Percentiles rank a stretch among this genome's conserved stretches.
phyloP scores from a whole-genome alignment of 2,113 vertebrate genomes.

The Ptychochromis oligacanthus region DNA sequence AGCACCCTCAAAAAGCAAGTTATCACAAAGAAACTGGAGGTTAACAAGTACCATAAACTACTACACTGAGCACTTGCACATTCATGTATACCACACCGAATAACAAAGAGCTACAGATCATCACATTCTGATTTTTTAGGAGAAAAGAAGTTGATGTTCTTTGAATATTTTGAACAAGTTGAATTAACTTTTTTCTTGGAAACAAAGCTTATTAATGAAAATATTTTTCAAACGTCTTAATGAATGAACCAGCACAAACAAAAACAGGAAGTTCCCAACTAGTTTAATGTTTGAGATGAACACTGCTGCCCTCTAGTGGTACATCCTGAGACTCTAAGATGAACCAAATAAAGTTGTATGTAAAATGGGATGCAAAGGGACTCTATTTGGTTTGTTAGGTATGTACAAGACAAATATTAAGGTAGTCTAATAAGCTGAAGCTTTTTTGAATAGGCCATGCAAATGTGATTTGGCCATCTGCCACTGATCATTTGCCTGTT shows the following conservation, averaged over 20 bases:
- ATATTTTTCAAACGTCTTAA: not conserved
- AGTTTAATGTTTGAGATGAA: not conserved
- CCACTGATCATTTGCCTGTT: not conserved
- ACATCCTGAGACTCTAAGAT: not conserved
- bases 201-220: not conserved
- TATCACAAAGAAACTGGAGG: too few relatives aligned
- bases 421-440: not conserved
- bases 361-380: too few relatives aligned
- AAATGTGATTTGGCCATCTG: not conserved
- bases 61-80: too few relatives aligned
- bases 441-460: not conserved
- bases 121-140: not conserved
- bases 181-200: not conserved
- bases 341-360: not conserved
- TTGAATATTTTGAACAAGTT: not conserved
- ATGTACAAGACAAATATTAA: not conserved
- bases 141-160: too few relatives aligned
- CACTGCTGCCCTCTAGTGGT: slow-evolving; percentile 20
- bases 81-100: too few relatives aligned
- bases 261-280: not conserved
- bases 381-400: not conserved
- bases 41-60: too few relatives aligned
- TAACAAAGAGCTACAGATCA: too few relatives aligned
- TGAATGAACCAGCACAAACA: not conserved
- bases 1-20: too few relatives aligned